Conservation (phyloP, 2,797 vertebrate species). For the Tokudaia muenninki region DNA sequence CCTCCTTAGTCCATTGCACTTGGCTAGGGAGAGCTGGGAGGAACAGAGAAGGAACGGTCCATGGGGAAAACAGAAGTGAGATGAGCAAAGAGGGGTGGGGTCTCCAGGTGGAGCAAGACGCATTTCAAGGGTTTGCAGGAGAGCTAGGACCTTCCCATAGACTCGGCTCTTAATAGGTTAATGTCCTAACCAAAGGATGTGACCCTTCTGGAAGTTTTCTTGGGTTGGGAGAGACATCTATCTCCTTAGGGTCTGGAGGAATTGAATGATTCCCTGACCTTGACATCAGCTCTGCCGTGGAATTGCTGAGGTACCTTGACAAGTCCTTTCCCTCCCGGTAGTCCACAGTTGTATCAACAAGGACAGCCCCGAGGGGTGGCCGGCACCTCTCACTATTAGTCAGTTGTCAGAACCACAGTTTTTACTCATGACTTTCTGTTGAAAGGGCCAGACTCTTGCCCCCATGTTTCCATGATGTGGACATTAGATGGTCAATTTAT, state of each 20-base stretch:
- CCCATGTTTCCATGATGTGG: neutral
- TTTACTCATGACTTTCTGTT: neutral
- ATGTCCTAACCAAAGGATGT: neutral
- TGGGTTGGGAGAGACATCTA: neutral
- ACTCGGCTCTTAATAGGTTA: fast-evolving
- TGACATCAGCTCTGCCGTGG: neutral
- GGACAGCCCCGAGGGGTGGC: neutral
- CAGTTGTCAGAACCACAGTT: neutral
- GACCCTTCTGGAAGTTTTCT: neutral
- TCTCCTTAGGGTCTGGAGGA: neutral
- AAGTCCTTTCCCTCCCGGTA: neutral
- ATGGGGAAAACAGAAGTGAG: neutral
- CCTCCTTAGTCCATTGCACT: fast-evolving
- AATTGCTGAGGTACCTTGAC: neutral
- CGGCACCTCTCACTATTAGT: neutral
- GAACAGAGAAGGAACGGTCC: neutral
- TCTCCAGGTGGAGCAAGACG: neutral
- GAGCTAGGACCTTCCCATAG: neutral
- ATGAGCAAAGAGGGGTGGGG: neutral
- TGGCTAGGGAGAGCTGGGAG: neutral
- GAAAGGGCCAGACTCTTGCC: neutral
- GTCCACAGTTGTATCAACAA: neutral
- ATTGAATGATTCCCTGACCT: neutral
- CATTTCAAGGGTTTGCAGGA: neutral
- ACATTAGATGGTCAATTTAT: neutral